Evolutionary conservation across 2,113 vertebrate genomes (phyloP).

Genomic region (Calonectris borealis): DNA sequence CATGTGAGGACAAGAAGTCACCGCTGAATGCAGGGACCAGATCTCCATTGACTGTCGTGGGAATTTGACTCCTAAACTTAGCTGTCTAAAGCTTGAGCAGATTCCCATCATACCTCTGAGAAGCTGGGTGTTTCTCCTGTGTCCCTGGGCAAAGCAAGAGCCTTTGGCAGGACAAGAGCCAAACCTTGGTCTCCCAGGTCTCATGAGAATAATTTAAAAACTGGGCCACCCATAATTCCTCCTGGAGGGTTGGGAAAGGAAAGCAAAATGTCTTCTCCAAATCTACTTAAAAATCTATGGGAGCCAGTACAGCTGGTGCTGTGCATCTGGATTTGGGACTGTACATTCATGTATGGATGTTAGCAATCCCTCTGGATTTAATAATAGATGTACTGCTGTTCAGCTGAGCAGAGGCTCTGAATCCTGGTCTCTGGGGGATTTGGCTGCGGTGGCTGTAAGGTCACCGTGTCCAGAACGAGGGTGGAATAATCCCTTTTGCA

Average conservation of each 20-base stretch:
- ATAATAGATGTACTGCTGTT: neutral
- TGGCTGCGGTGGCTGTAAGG: neutral
- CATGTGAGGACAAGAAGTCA: neutral
- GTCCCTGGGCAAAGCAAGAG: neutral
- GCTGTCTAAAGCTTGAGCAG: neutral
- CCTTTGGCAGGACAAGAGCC: neutral
- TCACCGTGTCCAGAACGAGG: neutral
- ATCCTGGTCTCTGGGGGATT: neutral
- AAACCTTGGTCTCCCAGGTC: neutral
- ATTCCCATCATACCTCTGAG: neutral
- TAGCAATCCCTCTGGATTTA: neutral
- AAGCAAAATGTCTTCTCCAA: neutral
- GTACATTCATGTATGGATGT: neutral
- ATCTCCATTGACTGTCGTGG: neutral
- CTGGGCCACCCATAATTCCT: neutral
- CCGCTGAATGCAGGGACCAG: neutral
- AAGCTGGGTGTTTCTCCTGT: neutral
- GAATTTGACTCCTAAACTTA: neutral
- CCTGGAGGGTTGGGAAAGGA: neutral
- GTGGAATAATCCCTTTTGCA: neutral
- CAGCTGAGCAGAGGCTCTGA: neutral
- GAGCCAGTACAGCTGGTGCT: neutral
- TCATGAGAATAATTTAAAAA: neutral
- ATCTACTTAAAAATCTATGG: neutral
- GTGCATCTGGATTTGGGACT: neutral